Evolutionary conservation across 2,113 vertebrate species (phyloP).

Genomic region (Pterophyllum scalare): DNA sequence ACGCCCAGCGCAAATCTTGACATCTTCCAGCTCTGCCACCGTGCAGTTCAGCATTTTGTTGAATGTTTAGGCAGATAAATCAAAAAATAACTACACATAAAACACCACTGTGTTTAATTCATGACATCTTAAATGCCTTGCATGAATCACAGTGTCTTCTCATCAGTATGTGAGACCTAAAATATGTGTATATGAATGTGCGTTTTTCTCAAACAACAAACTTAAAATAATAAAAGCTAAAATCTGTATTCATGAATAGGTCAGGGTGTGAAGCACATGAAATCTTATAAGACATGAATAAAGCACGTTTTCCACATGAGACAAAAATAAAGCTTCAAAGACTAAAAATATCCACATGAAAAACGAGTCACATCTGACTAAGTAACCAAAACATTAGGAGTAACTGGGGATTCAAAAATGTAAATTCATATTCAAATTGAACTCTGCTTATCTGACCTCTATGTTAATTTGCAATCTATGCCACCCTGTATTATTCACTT

Average conservation of each 20-base stretch:
- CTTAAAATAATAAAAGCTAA: background rate
- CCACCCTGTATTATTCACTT: conserved; percentile 72
- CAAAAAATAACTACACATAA: conserved; percentile 34
- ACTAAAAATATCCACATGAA: conserved; percentile 4
- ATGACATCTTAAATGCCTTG: conserved; percentile 56
- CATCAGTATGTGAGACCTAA: background rate
- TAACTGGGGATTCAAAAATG: conserved; percentile 47
- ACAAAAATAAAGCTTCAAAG: conserved; percentile 22
- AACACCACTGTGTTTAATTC: conserved; percentile 42
- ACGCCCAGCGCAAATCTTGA: background rate
- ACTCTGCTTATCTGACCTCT: conserved; percentile 68
- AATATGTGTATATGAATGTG: too few relatives aligned
- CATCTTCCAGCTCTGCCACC: background rate
- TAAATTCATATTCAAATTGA: conserved; percentile 69
- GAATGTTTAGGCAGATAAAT: conserved; percentile 18
- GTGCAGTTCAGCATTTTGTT: conserved; percentile 18
- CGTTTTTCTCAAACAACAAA: background rate
- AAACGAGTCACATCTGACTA: background rate
- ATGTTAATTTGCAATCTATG: conserved; percentile 71
- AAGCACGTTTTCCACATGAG: background rate
- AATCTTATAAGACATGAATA: background rate
- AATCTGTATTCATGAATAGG: background rate
- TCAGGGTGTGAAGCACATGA: background rate
- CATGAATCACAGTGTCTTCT: conserved; percentile 39
- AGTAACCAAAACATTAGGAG: conserved; percentile 17